Evolutionary conservation across 2,888 invertebrate species (phyloP).

Genomic region (Clostera curtula): DNA sequence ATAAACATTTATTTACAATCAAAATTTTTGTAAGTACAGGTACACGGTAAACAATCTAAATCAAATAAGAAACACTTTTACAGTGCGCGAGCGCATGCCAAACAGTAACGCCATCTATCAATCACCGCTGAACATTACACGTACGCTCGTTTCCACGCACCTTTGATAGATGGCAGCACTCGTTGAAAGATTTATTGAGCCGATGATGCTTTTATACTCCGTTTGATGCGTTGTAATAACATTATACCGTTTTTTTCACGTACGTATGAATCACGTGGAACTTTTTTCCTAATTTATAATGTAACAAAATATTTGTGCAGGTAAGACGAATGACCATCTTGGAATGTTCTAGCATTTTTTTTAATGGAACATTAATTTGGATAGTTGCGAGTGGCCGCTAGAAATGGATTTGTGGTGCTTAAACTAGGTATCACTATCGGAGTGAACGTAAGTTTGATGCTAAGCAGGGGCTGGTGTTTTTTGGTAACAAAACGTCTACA

Average conservation of each 20-base stretch:
- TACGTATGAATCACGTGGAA: slow-evolving; percentile 23
- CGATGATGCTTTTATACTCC: slow-evolving; percentile 53
- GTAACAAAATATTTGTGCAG: slow-evolving; percentile 28
- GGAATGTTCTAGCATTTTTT: slow-evolving; percentile 23
- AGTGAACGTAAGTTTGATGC: no score
- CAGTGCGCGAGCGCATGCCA: slow-evolving; percentile 34
- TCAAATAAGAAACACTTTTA: slow-evolving; percentile 34
- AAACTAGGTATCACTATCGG: no score
- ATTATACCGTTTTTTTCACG: slow-evolving; percentile 33
- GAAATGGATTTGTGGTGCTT: no score
- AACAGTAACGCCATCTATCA: slow-evolving; percentile 58
- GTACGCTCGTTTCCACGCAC: slow-evolving; percentile 44
- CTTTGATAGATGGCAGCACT: slow-evolving; percentile 64
- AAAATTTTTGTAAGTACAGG: no score
- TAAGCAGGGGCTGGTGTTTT: no score
- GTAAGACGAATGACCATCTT: slow-evolving; percentile 21
- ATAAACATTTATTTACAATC: no score
- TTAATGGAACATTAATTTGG: slow-evolving; percentile 3
- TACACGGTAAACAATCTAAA: slow-evolving; percentile 36
- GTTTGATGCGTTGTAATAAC: slow-evolving; percentile 52
- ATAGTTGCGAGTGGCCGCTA: no score
- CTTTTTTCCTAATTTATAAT: slow-evolving; percentile 23
- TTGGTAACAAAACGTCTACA: no score
- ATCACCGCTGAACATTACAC: slow-evolving; percentile 58
- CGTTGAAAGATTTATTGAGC: slow-evolving; percentile 51